Base-by-base conservation (phyloP, 2,888 invertebrate species). In the Gasteruption jaculator region DNA sequence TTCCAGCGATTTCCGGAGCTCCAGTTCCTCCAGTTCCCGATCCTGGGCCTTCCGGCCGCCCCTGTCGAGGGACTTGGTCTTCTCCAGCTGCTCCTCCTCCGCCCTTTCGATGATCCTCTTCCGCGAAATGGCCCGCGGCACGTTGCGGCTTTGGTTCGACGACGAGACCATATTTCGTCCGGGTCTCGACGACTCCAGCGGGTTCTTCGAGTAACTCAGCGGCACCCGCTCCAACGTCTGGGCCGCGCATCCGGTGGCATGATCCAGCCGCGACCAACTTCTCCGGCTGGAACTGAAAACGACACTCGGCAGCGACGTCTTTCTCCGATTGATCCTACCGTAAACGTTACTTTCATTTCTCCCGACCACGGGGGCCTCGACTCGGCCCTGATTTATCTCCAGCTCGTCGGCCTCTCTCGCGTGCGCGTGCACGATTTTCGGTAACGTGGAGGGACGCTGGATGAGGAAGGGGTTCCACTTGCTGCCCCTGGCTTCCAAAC, bases 371-470 rank as follows among this genome's bases (percentile, higher is more conserved):
- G 52, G 48, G 8, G 38, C 49, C 6, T 41, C 41, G 5, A 54
- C 38, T 36, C 53, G 53, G 4, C 35, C 43, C 12, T 35, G 36
- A 44, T 55, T 52, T 26, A 61, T 58, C 16, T 47, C 49, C 3
- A 33, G 12, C 19, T 40, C 44, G 20, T 46, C 36, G 3, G 8
- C 25, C 3, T 31, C 32, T 18, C 39, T 56, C 16, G 54, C n/a
- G n/a, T n/a, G 46, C 1, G 53, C 32, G 25, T 61, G 54, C 8
- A 58, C 27, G 18, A 61, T 56, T 50, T 68, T 69, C 5, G 68
- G 68, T 35, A 69, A 46, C 25, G 68, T 69, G 39, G 69, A 67
- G 15, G 70, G 61, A 48, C 67, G 52, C 11, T 62, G 57, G 5
- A 54, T 55, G 32, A 60, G 46, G 38, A 4, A n/a, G 14, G 1